A percentile compares a stretch with the other conserved stretches of the same genome.
phyloP scores from a whole-genome alignment of 1,140 invertebrate species.

The Leptinotarsa texana region DNA sequence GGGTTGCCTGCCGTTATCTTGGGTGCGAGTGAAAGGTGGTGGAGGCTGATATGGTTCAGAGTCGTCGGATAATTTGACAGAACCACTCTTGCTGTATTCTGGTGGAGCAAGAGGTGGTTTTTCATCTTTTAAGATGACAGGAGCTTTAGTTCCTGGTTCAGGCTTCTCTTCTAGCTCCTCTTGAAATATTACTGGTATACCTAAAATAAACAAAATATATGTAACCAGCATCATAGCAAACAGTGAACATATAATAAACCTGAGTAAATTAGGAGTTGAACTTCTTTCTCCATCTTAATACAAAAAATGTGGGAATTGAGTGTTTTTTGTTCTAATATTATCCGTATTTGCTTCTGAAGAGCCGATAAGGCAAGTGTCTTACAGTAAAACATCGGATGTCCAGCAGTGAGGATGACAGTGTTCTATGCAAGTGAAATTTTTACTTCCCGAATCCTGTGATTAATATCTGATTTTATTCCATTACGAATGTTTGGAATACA shows the following conservation, averaged over 20 bases:
- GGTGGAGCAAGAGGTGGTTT: slow-evolving; percentile 84
- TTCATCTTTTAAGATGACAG: slow-evolving; percentile 90
- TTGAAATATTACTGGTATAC: slow-evolving; percentile 92
- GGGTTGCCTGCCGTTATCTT: slow-evolving; percentile 66
- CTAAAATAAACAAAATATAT: slow-evolving; percentile 49
- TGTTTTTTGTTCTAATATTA: too few relatives aligned
- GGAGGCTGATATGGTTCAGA: slow-evolving; percentile 67
- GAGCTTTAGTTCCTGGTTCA: slow-evolving; percentile 78
- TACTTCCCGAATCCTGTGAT: too few relatives aligned
- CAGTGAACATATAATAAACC: neutral
- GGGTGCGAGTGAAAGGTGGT: slow-evolving; percentile 62
- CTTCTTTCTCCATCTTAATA: too few relatives aligned
- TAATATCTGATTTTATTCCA: too few relatives aligned
- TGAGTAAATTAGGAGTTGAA: neutral
- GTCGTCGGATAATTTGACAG: slow-evolving; percentile 58
- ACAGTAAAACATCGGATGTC: too few relatives aligned
- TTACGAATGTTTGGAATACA: too few relatives aligned
- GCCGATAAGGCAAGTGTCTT: too few relatives aligned
- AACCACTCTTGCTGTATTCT: slow-evolving; percentile 68
- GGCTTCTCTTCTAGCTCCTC: slow-evolving; percentile 92
- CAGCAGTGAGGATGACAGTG: too few relatives aligned
- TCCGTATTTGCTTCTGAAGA: too few relatives aligned
- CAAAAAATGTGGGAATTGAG: too few relatives aligned
- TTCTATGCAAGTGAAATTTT: too few relatives aligned
- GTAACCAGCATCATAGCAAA: neutral